A percentile compares a stretch with the other conserved stretches of the same genome.
Conservation (phyloP, 2,888 invertebrate species). For the Apamea crenata region DNA sequence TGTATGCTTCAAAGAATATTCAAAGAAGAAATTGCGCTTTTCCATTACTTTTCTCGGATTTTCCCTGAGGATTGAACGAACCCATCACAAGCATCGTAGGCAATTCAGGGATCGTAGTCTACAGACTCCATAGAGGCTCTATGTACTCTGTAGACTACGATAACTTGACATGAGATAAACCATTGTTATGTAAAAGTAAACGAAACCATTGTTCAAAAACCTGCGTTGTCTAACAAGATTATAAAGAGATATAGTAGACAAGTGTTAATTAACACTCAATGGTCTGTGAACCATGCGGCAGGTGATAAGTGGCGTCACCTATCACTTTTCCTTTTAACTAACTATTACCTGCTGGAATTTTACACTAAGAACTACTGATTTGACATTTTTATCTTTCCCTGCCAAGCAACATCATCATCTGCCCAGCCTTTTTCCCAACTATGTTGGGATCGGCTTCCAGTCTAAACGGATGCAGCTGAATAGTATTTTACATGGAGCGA, state of each 20-base stretch:
- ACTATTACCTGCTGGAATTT: background rate
- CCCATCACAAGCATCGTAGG: too few species aligned
- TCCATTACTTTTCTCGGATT: background rate
- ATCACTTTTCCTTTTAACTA: constrained; percentile 47
- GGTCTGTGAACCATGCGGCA: background rate
- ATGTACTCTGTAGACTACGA: too few species aligned
- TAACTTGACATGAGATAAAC: background rate
- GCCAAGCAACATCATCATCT: too few species aligned
- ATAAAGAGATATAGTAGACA: constrained; percentile 34
- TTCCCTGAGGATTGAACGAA: background rate
- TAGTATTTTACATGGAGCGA: too few species aligned
- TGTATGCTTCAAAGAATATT: background rate
- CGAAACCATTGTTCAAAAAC: constrained; percentile 20
- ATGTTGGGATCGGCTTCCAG: too few species aligned
- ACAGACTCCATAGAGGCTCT: too few species aligned
- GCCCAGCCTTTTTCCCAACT: too few species aligned
- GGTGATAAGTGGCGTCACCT: constrained; percentile 40
- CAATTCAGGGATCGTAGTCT: too few species aligned
- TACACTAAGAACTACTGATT: background rate
- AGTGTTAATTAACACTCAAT: constrained; percentile 48
- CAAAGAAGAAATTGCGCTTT: background rate
- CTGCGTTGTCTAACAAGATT: constrained; percentile 29
- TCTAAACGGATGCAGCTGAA: too few species aligned
- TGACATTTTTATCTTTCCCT: background rate
- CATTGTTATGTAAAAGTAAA: background rate